Percentiles rank a stretch among this genome's conserved stretches.
phyloP scores from a whole-genome alignment of 2,888 invertebrate genomes.

The Leptinotarsa haldemani region DNA sequence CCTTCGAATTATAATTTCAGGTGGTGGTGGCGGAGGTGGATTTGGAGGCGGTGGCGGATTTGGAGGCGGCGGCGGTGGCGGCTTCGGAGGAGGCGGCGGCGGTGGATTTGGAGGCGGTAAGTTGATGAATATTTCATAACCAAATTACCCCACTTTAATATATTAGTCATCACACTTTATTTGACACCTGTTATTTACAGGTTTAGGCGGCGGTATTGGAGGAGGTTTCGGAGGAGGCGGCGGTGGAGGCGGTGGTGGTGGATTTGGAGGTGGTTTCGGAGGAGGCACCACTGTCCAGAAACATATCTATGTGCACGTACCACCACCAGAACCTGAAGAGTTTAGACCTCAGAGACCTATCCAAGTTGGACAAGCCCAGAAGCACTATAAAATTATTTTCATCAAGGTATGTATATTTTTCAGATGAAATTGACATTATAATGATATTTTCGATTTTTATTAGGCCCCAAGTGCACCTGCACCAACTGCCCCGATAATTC shows the following conservation, averaged over 20 bases:
- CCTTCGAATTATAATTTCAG: no score
- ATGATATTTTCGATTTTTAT: constrained; percentile 21
- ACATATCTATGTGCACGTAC: constrained; percentile 91
- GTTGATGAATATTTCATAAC: background rate
- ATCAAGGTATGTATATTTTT: constrained; percentile 72
- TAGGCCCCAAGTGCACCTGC: constrained; percentile 82
- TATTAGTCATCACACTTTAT: no score
- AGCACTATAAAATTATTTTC: constrained; percentile 93
- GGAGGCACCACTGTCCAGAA: constrained; percentile 80
- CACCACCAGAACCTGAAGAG: constrained; percentile 87
- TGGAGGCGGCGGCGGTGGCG: constrained; percentile 48
- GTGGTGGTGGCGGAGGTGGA: no score
- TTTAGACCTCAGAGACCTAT: constrained; percentile 76
- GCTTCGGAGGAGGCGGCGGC: constrained; percentile 18
- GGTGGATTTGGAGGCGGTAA: constrained; percentile 28
- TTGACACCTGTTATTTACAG: background rate
- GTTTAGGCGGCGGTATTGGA: constrained; percentile 48
- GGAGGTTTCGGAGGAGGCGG: constrained; percentile 56
- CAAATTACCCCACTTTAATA: background rate
- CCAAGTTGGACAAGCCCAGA: constrained; percentile 80
- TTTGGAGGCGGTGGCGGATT: constrained; percentile 47
- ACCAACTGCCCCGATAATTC: constrained; percentile 84
- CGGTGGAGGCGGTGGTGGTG: constrained; percentile 57
- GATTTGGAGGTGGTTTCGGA: constrained; percentile 67
- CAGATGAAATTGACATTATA: background rate